Base-by-base conservation (phyloP, 2,113 vertebrate genomes). In the Bos indicus region DNA sequence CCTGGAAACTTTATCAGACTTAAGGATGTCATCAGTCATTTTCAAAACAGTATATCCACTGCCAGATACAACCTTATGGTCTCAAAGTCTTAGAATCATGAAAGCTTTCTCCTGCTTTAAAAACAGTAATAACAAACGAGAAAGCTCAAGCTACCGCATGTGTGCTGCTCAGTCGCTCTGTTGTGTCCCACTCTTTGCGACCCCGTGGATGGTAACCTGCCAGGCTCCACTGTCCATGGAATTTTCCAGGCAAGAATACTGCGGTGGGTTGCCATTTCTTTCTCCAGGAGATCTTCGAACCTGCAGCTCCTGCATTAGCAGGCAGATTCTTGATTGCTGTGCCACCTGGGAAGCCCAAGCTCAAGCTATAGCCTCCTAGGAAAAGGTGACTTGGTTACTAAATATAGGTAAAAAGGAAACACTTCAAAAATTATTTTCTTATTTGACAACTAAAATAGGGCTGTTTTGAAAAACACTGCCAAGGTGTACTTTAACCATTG, bases 151-250 rank as follows among this genome's bases (percentile, higher is more conserved):
- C 43, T 80, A 1, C 40, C 5, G 0, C 26, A 36, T 77, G 3
- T 43, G n/a, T 3, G 0, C 11, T 71, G n/a, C 33, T 10, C 3
- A 43, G 36, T 43, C 2, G 2, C 67, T 71, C 17, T 12, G 67
- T 11, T 40, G 19, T 23, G 19, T 74, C 10, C 19, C 19, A 6
- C 10, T 74, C 36, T 74, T 17, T n/a, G 30, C 4, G 0, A 71
- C n/a, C n/a, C 67, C 9, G 2, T 6, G 67, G 67, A 40, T 23
- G 33, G n/a, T 71, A 23, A 11, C 67, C n/a, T 36, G 23, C 6
- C 23, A 77, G 40, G 6, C 25, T 71, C n/a, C 36, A 26, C 21
- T 40, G 40, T 77, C 36, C 71, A 0, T 77, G 71, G 71, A 14
- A 77, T 77, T 77, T 77, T 43, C 71, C 23, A 77, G 23, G 71